Evolutionary conservation across 2,797 vertebrate genomes (phyloP), one percentile per base, ranked within the genome.

Genomic region (Chiropotes sagulatus): DNA sequence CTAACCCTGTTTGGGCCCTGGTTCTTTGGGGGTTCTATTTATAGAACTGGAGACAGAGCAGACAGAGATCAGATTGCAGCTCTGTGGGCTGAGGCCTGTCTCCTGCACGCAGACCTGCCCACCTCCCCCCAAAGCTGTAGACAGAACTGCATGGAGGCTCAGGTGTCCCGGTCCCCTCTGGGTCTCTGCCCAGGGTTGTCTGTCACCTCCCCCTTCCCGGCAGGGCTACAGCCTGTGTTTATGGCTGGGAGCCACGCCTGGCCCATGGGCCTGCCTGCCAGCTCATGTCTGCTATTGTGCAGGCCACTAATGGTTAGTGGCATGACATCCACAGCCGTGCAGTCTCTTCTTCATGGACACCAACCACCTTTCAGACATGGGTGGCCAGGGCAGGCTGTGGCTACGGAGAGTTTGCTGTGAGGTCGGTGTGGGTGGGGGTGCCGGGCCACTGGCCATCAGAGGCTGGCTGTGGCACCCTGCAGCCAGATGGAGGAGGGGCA

Each of bases 1-100:
- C 20, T 75, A 46, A 41, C 36, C 54, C 67, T 33, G 57, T 57
- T 80, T 39, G 20, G 48, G 84, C 24, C 36, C 79, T 67, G 57
- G n/a, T 89, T 95, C 58, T 39, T 33, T 2, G 13, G 58, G 22
- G n/a, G 20, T 90, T 96, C 88, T 97, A 96, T 96, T 97, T 97
- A 95, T 39, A 94, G 96, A 52, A 20, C 13, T 33, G 44, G 8
- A 4, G 10, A 81, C n/a, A 50, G n/a, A 41, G 4, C 10, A 13
- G 7, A 30, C 7, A 4, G 57, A 36, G 30, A 94, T 96, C 94
- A 39, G n/a, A 10, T 81, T 76, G 87, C 93, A 76, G 76, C 75
- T 78, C 19, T 19, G 17, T 46, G 28, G 24, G 12, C n/a, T 0
- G 5, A 36, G 76, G 20, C 52, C 48, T 36, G 6, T 3, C 1